Evolutionary conservation across 2,797 vertebrate genomes (phyloP), one percentile per base, ranked within the genome.

Genomic region (Gephyroberyx darwinii): DNA sequence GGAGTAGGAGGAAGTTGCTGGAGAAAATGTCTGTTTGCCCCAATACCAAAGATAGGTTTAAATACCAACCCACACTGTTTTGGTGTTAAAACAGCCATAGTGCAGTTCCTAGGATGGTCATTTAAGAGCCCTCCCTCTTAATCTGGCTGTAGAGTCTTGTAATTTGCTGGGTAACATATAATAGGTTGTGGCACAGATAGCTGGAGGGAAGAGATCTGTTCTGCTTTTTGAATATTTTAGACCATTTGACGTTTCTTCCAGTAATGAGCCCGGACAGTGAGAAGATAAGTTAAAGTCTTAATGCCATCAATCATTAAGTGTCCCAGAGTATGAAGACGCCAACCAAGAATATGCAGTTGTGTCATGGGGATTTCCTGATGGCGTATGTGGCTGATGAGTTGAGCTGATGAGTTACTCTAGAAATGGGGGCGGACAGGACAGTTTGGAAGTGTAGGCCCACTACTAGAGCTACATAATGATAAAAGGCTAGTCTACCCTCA

Each of bases 151-250:
- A 53, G 61, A 69, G 71, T 80, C 69, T 51, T 5, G 16, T 22
- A 68, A 5, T 79, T 78, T 74, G 64, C 65, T 47, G 61, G 53
- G 54, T 86, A 83, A 89, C 83, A 86, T 79, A 82, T 85, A 84
- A 85, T 61, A 22, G 39, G 64, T 68, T 1, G 14, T 37, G 71
- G 55, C 74, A 68, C 60, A 41, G 65, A 71, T 72, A 52, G 82
- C 84, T 77, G 2, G 16, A 62, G 80, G 84, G 79, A 66, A 57
- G 74, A 82, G 81, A 89, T 90, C 82, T 84, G 83, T 84, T 87
- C 85, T 77, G 66, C 76, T 77, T 84, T 88, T 78, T 89, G 81
- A 91, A 90, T 92, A 89, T 92, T 91, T 92, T 80, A 91, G 75
- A 84, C 77, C 78, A 74, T 83, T 71, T 90, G 83, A 85, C 86